Percentiles rank a stretch among this genome's conserved stretches.
phyloP scores from a whole-genome alignment of 2,797 vertebrate species.

The Hyperoplus lanceolatus region DNA sequence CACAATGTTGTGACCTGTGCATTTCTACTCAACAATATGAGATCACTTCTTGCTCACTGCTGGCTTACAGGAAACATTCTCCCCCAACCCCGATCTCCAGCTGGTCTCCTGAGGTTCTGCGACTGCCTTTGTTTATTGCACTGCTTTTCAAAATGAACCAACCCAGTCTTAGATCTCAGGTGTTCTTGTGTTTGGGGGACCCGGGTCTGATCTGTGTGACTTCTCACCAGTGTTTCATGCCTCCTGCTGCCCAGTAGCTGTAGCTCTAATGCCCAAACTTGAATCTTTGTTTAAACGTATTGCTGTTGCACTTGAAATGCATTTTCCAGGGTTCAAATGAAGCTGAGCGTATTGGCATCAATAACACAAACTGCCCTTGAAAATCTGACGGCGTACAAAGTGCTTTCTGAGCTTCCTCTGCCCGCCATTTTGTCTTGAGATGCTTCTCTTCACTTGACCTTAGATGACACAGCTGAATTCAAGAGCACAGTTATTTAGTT shows the following conservation, averaged over 20 bases:
- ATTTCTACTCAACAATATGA: background rate
- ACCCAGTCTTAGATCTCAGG: slow-evolving; percentile 1
- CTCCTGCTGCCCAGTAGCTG: slow-evolving; percentile 80
- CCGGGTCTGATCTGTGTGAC: slow-evolving; percentile 66
- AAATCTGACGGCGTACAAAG: background rate
- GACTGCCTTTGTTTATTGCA: background rate
- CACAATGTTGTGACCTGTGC: no score
- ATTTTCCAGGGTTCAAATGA: slow-evolving; percentile 18
- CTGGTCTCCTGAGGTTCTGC: slow-evolving; percentile 24
- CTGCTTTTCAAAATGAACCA: background rate
- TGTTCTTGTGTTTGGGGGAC: background rate
- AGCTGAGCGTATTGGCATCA: slow-evolving; percentile 8
- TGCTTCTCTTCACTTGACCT: slow-evolving; percentile 48
- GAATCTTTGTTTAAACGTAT: no score
- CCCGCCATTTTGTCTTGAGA: slow-evolving; percentile 25
- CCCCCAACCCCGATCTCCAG: slow-evolving; percentile 13
- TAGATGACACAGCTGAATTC: slow-evolving; percentile 49
- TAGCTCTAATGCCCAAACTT: slow-evolving; percentile 62
- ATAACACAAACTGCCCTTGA: background rate
- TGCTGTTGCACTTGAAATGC: background rate
- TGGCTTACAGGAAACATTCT: slow-evolving; percentile 48
- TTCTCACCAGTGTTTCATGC: slow-evolving; percentile 89
- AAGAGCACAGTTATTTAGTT: slow-evolving; percentile 44
- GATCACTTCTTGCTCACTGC: slow-evolving; percentile 2
- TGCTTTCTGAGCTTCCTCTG: background rate